Conservation (phyloP, 1,140 invertebrate species). For the Leptinotarsa defecta region DNA sequence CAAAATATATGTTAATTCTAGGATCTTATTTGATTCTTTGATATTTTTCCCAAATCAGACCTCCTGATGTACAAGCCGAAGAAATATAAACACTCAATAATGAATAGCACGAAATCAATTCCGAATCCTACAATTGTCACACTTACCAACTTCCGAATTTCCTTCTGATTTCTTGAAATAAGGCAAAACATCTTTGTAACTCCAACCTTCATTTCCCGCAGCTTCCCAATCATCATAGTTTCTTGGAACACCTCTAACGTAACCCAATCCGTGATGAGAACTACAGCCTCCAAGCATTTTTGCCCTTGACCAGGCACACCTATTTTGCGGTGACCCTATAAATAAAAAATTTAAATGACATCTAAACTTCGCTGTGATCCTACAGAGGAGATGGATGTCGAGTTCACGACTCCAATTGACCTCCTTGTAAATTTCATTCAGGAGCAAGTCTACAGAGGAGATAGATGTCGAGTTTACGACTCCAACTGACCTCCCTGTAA, state of each 20-base stretch:
- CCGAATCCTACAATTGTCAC: too few species aligned
- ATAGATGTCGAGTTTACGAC: too few species aligned
- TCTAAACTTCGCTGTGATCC: not conserved
- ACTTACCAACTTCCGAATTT: conserved; percentile 53
- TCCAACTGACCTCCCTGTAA: too few species aligned
- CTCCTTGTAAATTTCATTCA: too few species aligned
- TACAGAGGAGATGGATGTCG: not conserved
- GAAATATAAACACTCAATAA: too few species aligned
- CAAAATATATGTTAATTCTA: too few species aligned
- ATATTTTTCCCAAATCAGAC: too few species aligned
- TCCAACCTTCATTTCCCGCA: conserved; percentile 85
- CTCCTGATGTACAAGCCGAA: too few species aligned
- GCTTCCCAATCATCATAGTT: conserved; percentile 89
- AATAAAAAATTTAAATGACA: not conserved
- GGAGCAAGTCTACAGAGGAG: too few species aligned
- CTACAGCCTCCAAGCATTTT: conserved; percentile 57
- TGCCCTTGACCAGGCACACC: not conserved
- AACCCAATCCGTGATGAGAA: conserved; percentile 51
- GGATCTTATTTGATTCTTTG: too few species aligned
- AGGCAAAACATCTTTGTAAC: conserved; percentile 79
- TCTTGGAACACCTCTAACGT: conserved; percentile 83
- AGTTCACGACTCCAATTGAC: too few species aligned
- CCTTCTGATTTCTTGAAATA: conserved; percentile 82
- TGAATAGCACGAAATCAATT: too few species aligned
- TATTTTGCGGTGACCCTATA: not conserved